Base-by-base conservation (phyloP, 2,113 vertebrate species). In the Pachycephala philippinensis region DNA sequence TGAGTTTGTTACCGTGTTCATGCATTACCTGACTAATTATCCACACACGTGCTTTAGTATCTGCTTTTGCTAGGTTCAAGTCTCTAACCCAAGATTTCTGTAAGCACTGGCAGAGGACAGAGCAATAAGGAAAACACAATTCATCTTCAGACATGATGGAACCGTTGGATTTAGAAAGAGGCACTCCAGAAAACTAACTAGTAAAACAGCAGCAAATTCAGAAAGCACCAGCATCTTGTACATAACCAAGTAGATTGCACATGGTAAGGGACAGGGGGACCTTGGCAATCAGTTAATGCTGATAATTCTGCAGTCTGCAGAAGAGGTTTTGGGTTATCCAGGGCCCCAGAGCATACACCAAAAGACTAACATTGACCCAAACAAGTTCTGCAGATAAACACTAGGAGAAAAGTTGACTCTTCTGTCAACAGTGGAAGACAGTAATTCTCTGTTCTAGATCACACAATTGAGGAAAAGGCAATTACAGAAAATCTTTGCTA, bases 21-120 rank as follows among this genome's bases (percentile, higher is more conserved):
- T 20, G 59, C 2, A 1, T 39, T 21, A 16, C 19, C 35, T 1
- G 0, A 27, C 11, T 63, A 28, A 21, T 50, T 35, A 80, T 3
- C 30, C 27, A 60, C 45, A 57, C 35, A 35, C 8, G 11, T 1
- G 3, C 45, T 61, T 42, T 31, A 42, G 23, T 18, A n/a, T 6
- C 53, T 76, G 44, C 26, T 71, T 86, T 40, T 75, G 37, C 39
- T 26, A 59, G 11, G 15, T 68, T 81, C 28, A 42, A 14, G 19
- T 23, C 42, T 76, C 52, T 30, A 70, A 83, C 7, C 19, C 21
- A 54, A 39, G 33, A 64, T 19, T 59, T 31, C 47, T 13, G 0
- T 5, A 37, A 72, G 57, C 15, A 49, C 37, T 54, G 35, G 30
- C 56, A 87, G 59, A 60, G 33, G 28, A 22, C 35, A 89, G 33